These are phyloP conservation scores for Pagrus major DNA, from an alignment of 2,113 vertebrate species.

Conservation along the genomic window DNA sequence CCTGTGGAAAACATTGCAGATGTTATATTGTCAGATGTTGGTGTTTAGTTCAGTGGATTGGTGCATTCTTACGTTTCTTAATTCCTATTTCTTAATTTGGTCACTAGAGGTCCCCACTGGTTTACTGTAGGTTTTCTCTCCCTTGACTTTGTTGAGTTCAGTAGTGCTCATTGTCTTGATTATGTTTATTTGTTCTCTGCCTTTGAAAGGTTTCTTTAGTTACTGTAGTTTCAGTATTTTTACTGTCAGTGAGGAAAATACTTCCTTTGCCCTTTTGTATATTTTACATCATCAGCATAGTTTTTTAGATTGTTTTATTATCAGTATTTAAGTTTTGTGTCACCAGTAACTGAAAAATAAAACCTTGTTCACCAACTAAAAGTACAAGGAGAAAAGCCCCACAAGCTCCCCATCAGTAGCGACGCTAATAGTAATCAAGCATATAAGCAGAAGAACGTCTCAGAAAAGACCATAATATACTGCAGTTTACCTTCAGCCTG, in stretches of 20 bases:
- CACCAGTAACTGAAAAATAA: not conserved
- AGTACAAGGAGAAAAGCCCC: not conserved
- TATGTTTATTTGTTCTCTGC: not conserved
- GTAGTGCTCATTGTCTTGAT: not conserved
- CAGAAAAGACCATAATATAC: not conserved
- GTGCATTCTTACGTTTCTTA: not conserved
- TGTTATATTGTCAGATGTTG: not conserved
- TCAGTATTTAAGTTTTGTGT: not conserved
- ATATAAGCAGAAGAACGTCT: not conserved
- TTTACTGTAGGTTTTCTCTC: not conserved
- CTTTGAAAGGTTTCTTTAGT: not conserved
- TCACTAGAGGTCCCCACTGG: slow-evolving; percentile 20
- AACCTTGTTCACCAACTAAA: not conserved
- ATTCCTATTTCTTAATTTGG: slow-evolving; percentile 3
- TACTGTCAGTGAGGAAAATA: not conserved
- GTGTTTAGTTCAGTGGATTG: not conserved
- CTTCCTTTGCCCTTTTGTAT: not conserved
- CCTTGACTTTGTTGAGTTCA: not conserved
- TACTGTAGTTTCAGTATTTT: not conserved
- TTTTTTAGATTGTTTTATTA: not conserved
- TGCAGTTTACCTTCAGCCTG: slow-evolving; percentile 71
- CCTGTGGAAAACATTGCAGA: slow-evolving; percentile 38
- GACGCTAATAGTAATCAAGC: not conserved
- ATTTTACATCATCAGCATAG: not conserved
- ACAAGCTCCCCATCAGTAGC: not conserved